A percentile compares a stretch with the other conserved stretches of the same genome.
Evolutionary conservation across 2,797 vertebrate genomes (phyloP).

Genomic region (Protosalanx chinensis): DNA sequence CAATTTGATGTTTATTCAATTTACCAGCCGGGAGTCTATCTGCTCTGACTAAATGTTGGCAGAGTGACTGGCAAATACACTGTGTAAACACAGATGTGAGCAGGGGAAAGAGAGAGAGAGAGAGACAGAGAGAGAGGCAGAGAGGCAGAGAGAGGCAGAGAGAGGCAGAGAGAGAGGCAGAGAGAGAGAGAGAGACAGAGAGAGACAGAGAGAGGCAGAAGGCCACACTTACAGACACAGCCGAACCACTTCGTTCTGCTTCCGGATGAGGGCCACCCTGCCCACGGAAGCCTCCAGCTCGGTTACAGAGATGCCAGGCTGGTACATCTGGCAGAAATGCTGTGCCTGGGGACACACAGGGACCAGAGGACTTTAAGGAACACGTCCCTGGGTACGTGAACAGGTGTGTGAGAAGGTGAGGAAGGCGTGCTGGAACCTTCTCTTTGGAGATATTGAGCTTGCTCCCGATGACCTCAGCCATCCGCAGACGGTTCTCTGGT

Average conservation of each 20-base stretch:
- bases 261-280: constrained; percentile 76
- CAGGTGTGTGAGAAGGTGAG: background rate
- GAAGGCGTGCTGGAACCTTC: constrained; percentile 73
- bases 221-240: constrained; percentile 76
- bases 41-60: constrained; percentile 16
- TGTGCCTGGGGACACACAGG: constrained; percentile 71
- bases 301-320: constrained; percentile 79
- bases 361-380: background rate
- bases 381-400: background rate
- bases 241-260: constrained; percentile 75
- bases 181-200: background rate
- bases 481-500: constrained; percentile 74
- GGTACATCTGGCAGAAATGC: constrained; percentile 89
- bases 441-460: constrained; percentile 94
- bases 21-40: constrained; percentile 45
- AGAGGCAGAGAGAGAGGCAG: too few relatives aligned
- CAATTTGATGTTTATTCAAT: constrained; percentile 63
- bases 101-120: background rate
- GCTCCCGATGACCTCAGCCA: constrained; percentile 91
- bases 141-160: too few relatives aligned
- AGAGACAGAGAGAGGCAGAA: background rate
- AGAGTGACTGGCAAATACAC: constrained; percentile 25
- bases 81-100: constrained; percentile 32
- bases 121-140: too few relatives aligned
- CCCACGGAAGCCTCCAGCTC: constrained; percentile 86